Base-by-base conservation (phyloP, 2,113 vertebrate genomes). In the Myocastor coypus region DNA sequence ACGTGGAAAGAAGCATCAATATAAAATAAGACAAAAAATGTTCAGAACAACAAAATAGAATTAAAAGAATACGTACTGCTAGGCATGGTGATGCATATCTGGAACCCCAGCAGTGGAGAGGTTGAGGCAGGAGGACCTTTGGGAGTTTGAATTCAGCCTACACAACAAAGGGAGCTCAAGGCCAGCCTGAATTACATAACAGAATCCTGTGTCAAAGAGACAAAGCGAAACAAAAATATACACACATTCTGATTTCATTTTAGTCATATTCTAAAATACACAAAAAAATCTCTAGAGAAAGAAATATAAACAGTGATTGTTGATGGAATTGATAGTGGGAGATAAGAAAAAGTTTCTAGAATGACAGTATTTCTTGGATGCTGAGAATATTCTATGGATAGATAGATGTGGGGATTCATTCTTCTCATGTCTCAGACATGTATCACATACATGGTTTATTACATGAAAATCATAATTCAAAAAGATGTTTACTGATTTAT, bases 381-480 rank as follows among this genome's bases (percentile, higher is more conserved):
- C 40, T 42, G 26, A 4, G 50, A 93, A 42, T 64, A 71, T 30
- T 78, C 30, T 83, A 4, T 2, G 20, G 50, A 14, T 71, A n/a
- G 1, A 63, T 17, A 89, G 10, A 8, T 4, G 30, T 46, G 2
- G 14, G 28, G 14, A 1, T 42, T 28, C 0, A 37, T 30, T n/a
- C 61, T 83, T 59, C 32, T 40, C 34, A 30, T 50, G 28, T 61
- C 66, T 68, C 55, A 73, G 59, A 46, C 30, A 1, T 84, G 7
- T 17, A 78, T 3, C 22, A 40, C 30, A 13, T 50, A 28, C 89
- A 11, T 5, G 42, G 64, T 63, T 64, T 40, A 20, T 16, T 82
- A 2, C 17, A 32, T 66, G 0, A 24, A 20, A 14, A 78, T 24
- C 89, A 59, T 68, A 16, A 11, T 22, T 59, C 12, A 46, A n/a